Evolutionary conservation across 2,113 vertebrate genomes (phyloP), one percentile per base, ranked within the genome.

Genomic region (Tachycineta bicolor): DNA sequence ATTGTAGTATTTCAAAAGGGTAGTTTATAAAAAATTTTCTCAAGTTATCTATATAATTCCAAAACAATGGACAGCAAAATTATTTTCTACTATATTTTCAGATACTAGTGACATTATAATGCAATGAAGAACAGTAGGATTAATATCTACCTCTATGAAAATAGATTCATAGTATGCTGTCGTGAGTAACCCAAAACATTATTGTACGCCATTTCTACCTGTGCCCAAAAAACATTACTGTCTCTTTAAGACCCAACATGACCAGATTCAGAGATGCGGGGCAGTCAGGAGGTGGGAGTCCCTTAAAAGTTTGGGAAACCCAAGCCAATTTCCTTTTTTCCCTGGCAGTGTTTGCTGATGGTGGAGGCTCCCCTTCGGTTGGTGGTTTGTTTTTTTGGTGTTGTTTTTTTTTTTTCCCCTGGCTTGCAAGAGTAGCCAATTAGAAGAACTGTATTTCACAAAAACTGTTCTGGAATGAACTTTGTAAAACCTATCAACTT

Each of bases 361-460:
- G 28, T 1, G 1, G 13, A 34, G 33, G 26, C 11, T 53, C 47
- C 2, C 3, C 26, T 83, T 73, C 1, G 1, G 5, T 10, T 63
- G 22, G 2, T 26, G 73, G 39, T 3, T 23, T 55, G 62, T 39
- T 28, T 15, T 9, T 9, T 37, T 37, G n/a, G n/a, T n/a, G n/a
- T n/a, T n/a, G n/a, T n/a, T 71, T 39, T 28, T 15, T 9, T 9
- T 37, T 37, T 37, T 37, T 37, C 10, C 10, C 23, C 50, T 56
- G 50, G 12, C 10, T n/a, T 74, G 11, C 23, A 55, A 39, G 9
- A 46, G 39, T 14, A 53, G 26, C 33, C 41, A 47, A 2, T 6
- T 12, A 12, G 19, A 47, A 65, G 19, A 84, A 20, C 6, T 6
- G 2, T 10, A 28, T 28, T 39, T n/a, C 15, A 6, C 41, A 28